A percentile compares a stretch with the other conserved stretches of the same genome.
phyloP scores from a whole-genome alignment of 2,888 invertebrate genomes.

The Selenia dentaria region DNA sequence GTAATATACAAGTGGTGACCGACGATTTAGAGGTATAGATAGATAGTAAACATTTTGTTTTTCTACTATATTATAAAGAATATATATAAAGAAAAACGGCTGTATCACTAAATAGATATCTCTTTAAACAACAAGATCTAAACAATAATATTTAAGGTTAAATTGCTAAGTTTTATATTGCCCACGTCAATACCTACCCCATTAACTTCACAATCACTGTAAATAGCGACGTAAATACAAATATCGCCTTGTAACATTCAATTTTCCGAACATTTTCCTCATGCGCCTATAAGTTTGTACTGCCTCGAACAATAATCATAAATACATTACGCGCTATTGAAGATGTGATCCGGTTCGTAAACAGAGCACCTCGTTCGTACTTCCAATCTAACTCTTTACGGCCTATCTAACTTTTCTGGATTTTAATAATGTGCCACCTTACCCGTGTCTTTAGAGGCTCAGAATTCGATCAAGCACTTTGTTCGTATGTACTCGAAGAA shows the following conservation, averaged over 20 bases:
- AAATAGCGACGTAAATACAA: conserved; percentile 23
- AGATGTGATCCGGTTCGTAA: conserved; percentile 72
- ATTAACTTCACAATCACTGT: conserved; percentile 13
- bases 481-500: conserved; percentile 8
- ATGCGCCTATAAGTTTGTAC: conserved; percentile 27
- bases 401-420: conserved; percentile 78
- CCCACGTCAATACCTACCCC: too few relatives aligned
- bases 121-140: too few relatives aligned
- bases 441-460: conserved; percentile 25
- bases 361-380: conserved; percentile 62
- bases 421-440: conserved; percentile 64
- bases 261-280: conserved; percentile 45
- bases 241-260: conserved; percentile 29
- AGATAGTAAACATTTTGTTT: too few relatives aligned
- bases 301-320: conserved; percentile 78
- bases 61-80: too few relatives aligned
- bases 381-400: conserved; percentile 69
- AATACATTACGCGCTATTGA: conserved; percentile 83
- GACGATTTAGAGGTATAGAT: too few relatives aligned
- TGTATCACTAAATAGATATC: too few relatives aligned
- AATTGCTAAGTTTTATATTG: too few relatives aligned
- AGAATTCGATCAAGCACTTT: conserved; percentile 22
- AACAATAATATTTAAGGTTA: too few relatives aligned
- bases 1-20: too few relatives aligned
- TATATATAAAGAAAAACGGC: too few relatives aligned